phyloP scores from a whole-genome alignment of 2,888 invertebrate genomes.

The Ecliptopera silaceata region DNA sequence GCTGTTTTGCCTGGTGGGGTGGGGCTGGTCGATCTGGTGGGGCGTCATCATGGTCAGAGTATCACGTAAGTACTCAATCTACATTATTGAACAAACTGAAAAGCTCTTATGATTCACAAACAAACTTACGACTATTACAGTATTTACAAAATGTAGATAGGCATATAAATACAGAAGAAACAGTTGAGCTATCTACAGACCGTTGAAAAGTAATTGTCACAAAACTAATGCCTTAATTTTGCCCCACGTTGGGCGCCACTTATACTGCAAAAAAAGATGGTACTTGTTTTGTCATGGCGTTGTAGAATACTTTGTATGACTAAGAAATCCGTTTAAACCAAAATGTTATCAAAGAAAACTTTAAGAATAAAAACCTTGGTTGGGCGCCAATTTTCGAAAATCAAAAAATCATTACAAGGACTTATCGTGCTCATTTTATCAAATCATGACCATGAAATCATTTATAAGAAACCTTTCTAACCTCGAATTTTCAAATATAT shows the following conservation, averaged over 20 bases:
- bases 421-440: background rate
- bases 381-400: background rate
- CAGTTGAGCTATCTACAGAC: too few species aligned
- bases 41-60: constrained; percentile 95
- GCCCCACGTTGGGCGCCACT: constrained; percentile 15
- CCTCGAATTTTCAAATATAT: background rate
- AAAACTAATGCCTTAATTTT: background rate
- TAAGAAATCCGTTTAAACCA: background rate
- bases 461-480: too few species aligned
- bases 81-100: too few species aligned
- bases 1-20: constrained; percentile 96
- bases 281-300: background rate
- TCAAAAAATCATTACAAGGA: too few species aligned
- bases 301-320: background rate
- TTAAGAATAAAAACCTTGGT: background rate
- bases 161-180: too few species aligned
- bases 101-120: too few species aligned
- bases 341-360: background rate
- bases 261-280: background rate
- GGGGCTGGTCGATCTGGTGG: constrained; percentile 99
- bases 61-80: constrained; percentile 88
- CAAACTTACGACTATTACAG: too few species aligned
- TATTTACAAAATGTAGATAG: too few species aligned
- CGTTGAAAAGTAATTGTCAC: background rate
- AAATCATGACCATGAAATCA: background rate